Evolutionary conservation across 2,797 vertebrate genomes (phyloP), one percentile per base, ranked within the genome.

Genomic region (Chrysocyon brachyurus): DNA sequence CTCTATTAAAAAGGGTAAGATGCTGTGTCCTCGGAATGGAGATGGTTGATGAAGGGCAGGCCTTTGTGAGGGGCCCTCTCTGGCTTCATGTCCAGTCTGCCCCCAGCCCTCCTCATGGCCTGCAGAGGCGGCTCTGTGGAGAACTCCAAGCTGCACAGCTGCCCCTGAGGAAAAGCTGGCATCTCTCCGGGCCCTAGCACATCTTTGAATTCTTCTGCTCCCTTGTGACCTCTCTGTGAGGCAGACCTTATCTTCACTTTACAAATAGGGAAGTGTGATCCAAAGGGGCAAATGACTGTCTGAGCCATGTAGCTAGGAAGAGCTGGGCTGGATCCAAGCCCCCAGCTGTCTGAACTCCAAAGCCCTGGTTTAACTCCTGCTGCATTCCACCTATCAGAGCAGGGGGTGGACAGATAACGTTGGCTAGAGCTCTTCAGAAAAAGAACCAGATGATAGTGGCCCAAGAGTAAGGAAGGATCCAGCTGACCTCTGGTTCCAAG

Each of bases 1-100:
- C 97, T 98, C 98, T 98, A 98, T 98, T 98, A 95, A 63, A 98
- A 98, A 95, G 33, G 86, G 97, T 61, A 0, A 79, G 85, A 49
- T 14, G n/a, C 83, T 95, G 95, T 93, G 94, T 98, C 97, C 96
- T 89, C 81, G 46, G 1, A 1, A 0, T 2, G 0, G 72, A 40
- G n/a, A 75, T 3, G 28, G 40, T n/a, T 61, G 87, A 56, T 40
- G 22, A 68, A 28, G 16, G 28, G 19, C 7, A 56, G 73, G n/a
- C 11, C 90, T 95, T 56, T 63, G 33, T 68, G 59, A 81, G 46
- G 54, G 6, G 2, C 33, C 7, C 22, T 5, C 57, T 21, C 24
- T 21, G 63, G 54, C 84, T 82, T 77, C 40, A 1, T 22, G 21
- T 52, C 19, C 31, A 9, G 28, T 40, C 36, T 24, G 26, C 36